These are phyloP conservation scores for Neotoxoptera formosana DNA, from an alignment of 1,140 invertebrate genomes.

Conservation along the genomic window DNA sequence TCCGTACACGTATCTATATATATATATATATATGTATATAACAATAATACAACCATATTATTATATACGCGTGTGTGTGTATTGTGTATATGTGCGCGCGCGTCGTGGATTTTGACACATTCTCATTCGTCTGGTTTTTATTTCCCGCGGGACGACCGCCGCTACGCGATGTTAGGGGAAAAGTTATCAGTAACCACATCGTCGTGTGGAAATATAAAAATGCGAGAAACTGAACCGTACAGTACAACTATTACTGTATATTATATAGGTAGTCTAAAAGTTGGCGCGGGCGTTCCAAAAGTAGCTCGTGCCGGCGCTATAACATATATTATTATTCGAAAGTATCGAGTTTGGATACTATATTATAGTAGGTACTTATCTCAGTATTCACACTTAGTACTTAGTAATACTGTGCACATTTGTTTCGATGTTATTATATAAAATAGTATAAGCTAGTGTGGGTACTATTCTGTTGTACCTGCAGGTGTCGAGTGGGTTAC, in stretches of 20 bases:
- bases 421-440: too few species aligned
- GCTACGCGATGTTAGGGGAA: neutral
- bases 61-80: neutral
- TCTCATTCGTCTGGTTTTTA: conserved; percentile 39
- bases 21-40: neutral
- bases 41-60: neutral
- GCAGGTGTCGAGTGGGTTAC: too few species aligned
- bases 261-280: neutral
- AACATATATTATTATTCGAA: neutral
- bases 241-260: too few species aligned
- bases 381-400: too few species aligned
- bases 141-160: conserved; percentile 26
- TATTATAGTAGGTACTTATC: too few species aligned
- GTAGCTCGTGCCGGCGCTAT: neutral
- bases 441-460: neutral
- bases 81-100: neutral
- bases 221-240: neutral
- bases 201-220: conserved; percentile 20
- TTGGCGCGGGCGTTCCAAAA: neutral
- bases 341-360: neutral
- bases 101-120: conserved; percentile 36
- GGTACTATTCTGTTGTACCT: too few species aligned
- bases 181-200: conserved; percentile 34
- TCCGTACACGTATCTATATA: neutral
- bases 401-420: neutral